Conservation (phyloP, 2,797 vertebrate species). For the Oceanodroma leucorhoa region DNA sequence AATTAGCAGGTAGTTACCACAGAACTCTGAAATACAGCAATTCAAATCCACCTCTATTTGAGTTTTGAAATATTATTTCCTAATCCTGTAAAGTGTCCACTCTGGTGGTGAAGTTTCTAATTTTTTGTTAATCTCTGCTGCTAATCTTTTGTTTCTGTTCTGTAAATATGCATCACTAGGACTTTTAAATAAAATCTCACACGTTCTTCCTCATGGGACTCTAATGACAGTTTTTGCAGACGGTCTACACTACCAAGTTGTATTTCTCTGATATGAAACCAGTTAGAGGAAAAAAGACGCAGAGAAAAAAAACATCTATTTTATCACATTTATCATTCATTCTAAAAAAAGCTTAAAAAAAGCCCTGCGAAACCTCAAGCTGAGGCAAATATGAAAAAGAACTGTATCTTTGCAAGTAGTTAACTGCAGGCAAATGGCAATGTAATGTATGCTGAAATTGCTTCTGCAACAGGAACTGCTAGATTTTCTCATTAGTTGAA, state of each 20-base stretch:
- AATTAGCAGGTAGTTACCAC: background rate
- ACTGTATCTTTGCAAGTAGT: background rate
- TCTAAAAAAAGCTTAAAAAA: background rate
- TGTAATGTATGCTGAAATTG: background rate
- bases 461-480: background rate
- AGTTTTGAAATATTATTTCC: background rate
- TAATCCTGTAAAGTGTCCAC: background rate
- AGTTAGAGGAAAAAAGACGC: background rate
- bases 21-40: background rate
- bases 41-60: background rate
- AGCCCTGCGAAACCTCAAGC: background rate
- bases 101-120: background rate
- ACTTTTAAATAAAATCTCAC: background rate
- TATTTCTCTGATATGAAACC: background rate
- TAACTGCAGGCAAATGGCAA: background rate
- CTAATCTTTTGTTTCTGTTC: background rate
- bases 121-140: background rate
- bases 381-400: background rate
- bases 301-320: background rate
- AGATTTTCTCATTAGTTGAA: slow-evolving; percentile 23
- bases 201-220: background rate
- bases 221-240: background rate
- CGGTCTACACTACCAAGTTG: background rate
- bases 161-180: background rate
- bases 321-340: background rate